Conservation (phyloP, 1,140 invertebrate genomes). For the Ceratoteleas bidentatus region DNA sequence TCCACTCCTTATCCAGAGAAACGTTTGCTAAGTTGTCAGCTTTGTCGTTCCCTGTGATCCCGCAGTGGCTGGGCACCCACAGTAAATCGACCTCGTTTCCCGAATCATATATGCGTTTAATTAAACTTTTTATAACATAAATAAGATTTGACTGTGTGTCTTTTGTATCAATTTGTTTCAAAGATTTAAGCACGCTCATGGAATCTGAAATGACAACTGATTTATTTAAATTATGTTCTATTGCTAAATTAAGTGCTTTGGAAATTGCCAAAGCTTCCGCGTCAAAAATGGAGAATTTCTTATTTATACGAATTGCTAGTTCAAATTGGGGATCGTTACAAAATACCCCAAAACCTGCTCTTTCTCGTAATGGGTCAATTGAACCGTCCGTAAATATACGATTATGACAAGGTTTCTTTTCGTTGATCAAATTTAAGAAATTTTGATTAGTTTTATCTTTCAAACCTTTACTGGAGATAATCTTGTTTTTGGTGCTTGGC, state of each 20-base stretch:
- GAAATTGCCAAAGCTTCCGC: background rate
- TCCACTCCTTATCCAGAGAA: too few species aligned
- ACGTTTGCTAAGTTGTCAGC: too few species aligned
- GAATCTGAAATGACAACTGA: background rate
- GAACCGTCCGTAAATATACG: background rate
- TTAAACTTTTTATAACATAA: background rate
- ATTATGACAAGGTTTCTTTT: background rate
- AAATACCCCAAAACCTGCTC: constrained; percentile 1
- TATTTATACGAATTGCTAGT: too few species aligned
- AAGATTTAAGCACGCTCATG: background rate
- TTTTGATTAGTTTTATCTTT: too few species aligned
- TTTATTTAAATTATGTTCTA: background rate
- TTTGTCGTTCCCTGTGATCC: too few species aligned
- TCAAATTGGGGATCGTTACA: too few species aligned
- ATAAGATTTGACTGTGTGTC: background rate
- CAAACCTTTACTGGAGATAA: too few species aligned
- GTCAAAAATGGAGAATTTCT: background rate
- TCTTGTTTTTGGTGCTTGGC: too few species aligned
- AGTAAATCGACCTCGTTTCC: background rate
- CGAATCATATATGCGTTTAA: background rate
- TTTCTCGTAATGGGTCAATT: background rate
- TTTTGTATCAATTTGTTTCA: background rate
- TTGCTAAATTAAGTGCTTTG: background rate
- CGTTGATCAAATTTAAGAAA: background rate
- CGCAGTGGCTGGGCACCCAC: background rate